Evolutionary conservation across 2,113 vertebrate species (phyloP), one percentile per base, ranked within the genome.

Genomic region (Anas platyrhynchos): DNA sequence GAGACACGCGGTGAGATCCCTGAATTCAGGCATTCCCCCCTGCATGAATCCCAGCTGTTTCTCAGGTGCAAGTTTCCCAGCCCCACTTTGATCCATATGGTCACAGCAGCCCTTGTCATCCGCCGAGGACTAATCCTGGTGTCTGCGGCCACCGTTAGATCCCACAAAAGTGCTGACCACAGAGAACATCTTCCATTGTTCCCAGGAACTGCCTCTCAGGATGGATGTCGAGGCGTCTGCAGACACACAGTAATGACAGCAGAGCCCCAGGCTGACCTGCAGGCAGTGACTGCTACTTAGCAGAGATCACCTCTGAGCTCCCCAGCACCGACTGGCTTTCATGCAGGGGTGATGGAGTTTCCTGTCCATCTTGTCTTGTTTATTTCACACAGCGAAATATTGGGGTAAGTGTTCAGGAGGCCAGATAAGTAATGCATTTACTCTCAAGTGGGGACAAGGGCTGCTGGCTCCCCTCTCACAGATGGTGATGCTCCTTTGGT

Each of bases 1-100:
- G 54, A 63, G 59, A 21, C 7, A 38, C n/a, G 29, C 38, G 9
- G 3, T 0, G 9, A 58, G 31, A 23, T 48, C 0, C 4, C 38
- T 52, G 61, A 78, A 41, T 31, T 41, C 5, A 2, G 77, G 63
- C 23, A 54, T 6, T 1, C 2, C 5, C 23, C 50, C 0, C 1
- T 13, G 2, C 29, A 9, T 56, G 52, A 31, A 38, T 62, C 71
- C 11, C 2, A 1, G 29, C 86, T 79, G 62, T 31, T 76, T 26
- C 66, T 87, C 71, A 55, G 27, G 20, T 6, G 38, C 31, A 67
- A 61, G 12, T 44, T 94, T 22, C 31, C 41, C 63, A 83, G 41
- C 29, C 77, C 65, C 0, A 0, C 41, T 54, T 71, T 36, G 20
- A 2, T 73, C 55, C 7, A 11, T 27, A 6, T 29, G 29, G 52